These are phyloP conservation scores for Magallana gigas DNA, from an alignment of 1,140 invertebrate genomes.

Conservation along the genomic window DNA sequence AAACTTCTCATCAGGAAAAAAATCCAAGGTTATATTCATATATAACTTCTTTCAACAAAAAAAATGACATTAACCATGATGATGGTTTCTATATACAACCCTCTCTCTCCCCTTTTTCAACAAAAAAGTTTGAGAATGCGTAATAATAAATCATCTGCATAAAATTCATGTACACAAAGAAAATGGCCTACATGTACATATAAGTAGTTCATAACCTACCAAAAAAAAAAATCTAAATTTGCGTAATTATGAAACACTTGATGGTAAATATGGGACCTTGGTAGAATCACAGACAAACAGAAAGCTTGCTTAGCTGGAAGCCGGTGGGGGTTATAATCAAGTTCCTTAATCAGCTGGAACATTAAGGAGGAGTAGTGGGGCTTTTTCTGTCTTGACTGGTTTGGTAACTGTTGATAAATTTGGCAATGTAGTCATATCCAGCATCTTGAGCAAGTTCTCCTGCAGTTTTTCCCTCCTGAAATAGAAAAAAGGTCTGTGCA, in stretches of 20 bases:
- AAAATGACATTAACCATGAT: too few species aligned
- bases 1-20: too few species aligned
- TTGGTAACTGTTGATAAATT: constrained; percentile 69
- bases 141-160: too few species aligned
- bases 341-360: background rate
- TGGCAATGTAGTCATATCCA: constrained; percentile 76
- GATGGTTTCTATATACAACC: too few species aligned
- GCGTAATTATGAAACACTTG: constrained; percentile 12
- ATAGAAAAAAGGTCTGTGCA: background rate
- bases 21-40: too few species aligned
- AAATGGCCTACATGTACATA: too few species aligned
- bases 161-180: too few species aligned
- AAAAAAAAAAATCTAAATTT: background rate
- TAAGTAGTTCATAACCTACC: background rate
- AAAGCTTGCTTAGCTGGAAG: constrained; percentile 25
- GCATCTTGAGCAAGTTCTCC: constrained; percentile 74
- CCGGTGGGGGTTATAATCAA: background rate
- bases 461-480: constrained; percentile 74
- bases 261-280: constrained; percentile 18
- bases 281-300: constrained; percentile 23
- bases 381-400: constrained; percentile 49
- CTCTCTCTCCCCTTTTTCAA: too few species aligned
- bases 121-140: too few species aligned
- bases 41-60: too few species aligned
- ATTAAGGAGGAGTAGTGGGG: constrained; percentile 30